phyloP scores from a whole-genome alignment of 2,888 invertebrate genomes.

The Aleiodes alternator region DNA sequence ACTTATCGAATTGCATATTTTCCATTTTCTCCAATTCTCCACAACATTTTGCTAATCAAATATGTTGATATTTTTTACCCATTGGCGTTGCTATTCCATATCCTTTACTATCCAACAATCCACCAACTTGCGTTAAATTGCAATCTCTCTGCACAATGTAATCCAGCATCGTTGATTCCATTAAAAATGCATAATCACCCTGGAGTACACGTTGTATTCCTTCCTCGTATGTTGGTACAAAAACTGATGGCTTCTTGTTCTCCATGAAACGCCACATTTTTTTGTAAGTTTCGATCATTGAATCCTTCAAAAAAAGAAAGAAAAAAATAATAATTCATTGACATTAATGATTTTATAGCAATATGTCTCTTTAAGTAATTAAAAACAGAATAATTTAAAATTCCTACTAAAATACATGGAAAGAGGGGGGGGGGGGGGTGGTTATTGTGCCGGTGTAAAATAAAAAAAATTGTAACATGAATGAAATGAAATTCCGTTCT shows the following conservation, averaged over 20 bases:
- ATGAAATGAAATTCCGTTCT: no score
- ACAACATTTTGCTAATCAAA: background rate
- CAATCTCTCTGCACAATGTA: conserved; percentile 89
- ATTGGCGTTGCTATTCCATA: conserved; percentile 84
- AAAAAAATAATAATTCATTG: conserved; percentile 2
- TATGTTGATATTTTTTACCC: conserved; percentile 70
- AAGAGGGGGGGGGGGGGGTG: no score
- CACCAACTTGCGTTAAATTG: conserved; percentile 91
- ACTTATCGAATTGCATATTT: no score
- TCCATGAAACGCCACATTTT: conserved; percentile 92
- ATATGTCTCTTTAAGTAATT: no score
- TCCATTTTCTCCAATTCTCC: no score
- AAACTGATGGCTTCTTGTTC: conserved; percentile 82
- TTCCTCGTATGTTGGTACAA: conserved; percentile 85
- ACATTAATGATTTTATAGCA: background rate
- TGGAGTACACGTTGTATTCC: conserved; percentile 86
- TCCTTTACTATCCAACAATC: conserved; percentile 88
- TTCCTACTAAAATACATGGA: background rate
- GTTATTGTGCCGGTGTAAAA: no score
- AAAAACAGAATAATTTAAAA: background rate
- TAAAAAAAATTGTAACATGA: no score
- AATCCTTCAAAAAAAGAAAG: conserved; percentile 79
- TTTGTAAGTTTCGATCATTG: conserved; percentile 86
- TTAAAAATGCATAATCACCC: conserved; percentile 91
- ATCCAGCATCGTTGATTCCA: conserved; percentile 93